Evolutionary conservation across 2,797 vertebrate species (phyloP).

Genomic region (Trematocara caparti): DNA sequence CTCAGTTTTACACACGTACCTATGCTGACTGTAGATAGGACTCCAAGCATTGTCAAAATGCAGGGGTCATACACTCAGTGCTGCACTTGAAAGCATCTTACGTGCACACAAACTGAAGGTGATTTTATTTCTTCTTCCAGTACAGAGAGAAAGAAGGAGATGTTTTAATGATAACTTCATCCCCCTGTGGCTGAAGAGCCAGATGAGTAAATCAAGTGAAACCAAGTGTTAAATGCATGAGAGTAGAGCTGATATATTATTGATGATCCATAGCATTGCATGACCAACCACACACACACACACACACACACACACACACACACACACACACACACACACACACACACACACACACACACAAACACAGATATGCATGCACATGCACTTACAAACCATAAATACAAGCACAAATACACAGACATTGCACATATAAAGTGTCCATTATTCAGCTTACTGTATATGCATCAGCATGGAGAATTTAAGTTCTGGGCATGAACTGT

Average conservation of each 20-base stretch:
- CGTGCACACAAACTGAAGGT: not conserved
- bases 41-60: not conserved
- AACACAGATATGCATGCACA: not conserved
- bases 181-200: constrained; percentile 28
- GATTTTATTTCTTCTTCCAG: not conserved
- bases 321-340: not conserved
- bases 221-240: constrained; percentile 67
- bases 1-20: not conserved
- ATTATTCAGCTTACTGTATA: not conserved
- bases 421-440: not conserved
- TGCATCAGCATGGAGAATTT: not conserved
- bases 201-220: constrained; percentile 68
- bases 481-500: not conserved
- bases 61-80: not conserved
- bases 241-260: constrained; percentile 67
- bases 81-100: not conserved
- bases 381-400: not conserved
- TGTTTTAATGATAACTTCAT: constrained; percentile 59
- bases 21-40: not conserved
- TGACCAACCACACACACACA: constrained; percentile 32
- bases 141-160: constrained; percentile 1
- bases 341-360: not conserved
- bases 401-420: constrained; percentile 5
- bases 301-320: not conserved
- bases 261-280: constrained; percentile 54